Base-by-base conservation (phyloP, 2,113 vertebrate genomes). In the Gobio gobio region DNA sequence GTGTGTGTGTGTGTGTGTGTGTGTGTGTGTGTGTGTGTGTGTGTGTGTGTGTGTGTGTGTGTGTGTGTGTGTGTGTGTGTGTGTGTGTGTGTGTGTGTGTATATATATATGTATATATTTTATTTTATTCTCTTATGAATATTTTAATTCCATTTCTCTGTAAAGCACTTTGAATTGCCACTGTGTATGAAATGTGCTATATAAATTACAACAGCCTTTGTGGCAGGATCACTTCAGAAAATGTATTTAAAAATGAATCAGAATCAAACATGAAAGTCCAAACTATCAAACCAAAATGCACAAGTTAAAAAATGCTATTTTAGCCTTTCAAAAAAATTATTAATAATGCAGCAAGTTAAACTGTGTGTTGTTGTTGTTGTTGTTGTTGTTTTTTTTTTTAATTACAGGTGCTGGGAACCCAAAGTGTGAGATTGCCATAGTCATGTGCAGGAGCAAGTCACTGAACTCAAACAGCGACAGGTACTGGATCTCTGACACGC, bases 351-450 rank as follows among this genome's bases (percentile, higher is more conserved):
- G 29, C 64, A 36, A 66, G 6, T 7, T 66, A 18, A 59, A 59
- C 51, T 54, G 3, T 1, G 47, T n/a, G n/a, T n/a, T n/a, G n/a
- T n/a, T n/a, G n/a, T n/a, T n/a, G n/a, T n/a, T n/a, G n/a, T n/a
- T n/a, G n/a, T 49, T 49, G 12, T 14, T 45, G 9, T 45, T 47
- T 3, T 49, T 0, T 1, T 36, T 83, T 18, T 79, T 24, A 8
- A 68, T 26, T n/a, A 0, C 93, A 99, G 97, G 97, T 91, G 97
- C 97, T 88, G 97, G 97, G 5, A 96, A 96, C 79, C 92, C 95
- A 0, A 91, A 94, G 0, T 99, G 97, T 88, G 97, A 94, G 93
- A 91, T 99, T 63, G 95, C 96, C 12, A 91, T 99, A 89, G 96
- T 99, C 87, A 95, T 99, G 96, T 97, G 96, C 90, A 96, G 91